A percentile compares a stretch with the other conserved stretches of the same genome.
phyloP scores from a whole-genome alignment of 2,113 vertebrate genomes.

The Tyto alba region DNA sequence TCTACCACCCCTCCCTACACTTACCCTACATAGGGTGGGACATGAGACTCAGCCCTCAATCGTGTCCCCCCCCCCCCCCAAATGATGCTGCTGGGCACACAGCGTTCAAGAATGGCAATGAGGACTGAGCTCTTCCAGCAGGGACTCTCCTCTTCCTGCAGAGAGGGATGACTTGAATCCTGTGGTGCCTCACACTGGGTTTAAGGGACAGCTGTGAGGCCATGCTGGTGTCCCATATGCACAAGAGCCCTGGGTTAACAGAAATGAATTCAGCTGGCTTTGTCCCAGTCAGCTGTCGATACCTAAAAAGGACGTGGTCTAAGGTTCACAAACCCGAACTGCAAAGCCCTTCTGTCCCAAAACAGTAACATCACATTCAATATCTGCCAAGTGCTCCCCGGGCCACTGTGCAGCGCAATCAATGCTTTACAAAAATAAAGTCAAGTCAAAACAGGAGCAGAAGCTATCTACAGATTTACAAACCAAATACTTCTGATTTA shows the following conservation, averaged over 20 bases:
- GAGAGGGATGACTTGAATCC: background rate
- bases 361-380: background rate
- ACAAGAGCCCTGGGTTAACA: background rate
- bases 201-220: background rate
- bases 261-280: background rate
- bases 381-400: background rate
- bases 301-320: background rate
- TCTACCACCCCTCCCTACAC: background rate
- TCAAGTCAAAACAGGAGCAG: background rate
- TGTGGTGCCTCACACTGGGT: background rate
- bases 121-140: background rate
- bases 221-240: background rate
- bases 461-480: background rate
- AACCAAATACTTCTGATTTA: too few species aligned
- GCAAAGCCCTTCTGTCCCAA: background rate
- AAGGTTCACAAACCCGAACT: background rate
- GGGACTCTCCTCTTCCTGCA: background rate
- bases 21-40: background rate
- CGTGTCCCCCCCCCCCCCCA: too few species aligned
- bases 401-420: background rate
- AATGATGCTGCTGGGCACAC: background rate
- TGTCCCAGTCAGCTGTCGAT: background rate
- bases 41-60: background rate
- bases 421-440: background rate
- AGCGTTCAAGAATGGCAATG: background rate